Percentiles rank a stretch among this genome's conserved stretches.
phyloP scores from a whole-genome alignment of 2,797 vertebrate species.

The Halcyon badia region DNA sequence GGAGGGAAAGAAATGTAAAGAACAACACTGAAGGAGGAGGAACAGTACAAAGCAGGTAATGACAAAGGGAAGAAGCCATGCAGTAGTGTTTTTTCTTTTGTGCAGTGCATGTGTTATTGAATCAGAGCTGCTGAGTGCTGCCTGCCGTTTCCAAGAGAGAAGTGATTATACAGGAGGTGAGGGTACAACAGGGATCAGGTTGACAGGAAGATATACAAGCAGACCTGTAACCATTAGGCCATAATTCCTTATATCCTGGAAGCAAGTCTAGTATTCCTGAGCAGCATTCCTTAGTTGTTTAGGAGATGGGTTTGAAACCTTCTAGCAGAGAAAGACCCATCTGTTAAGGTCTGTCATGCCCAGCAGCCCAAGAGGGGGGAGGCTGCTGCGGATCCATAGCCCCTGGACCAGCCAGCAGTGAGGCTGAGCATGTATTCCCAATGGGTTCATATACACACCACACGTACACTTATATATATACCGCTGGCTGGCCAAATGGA shows the following conservation, averaged over 20 bases:
- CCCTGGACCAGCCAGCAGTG: accelerated
- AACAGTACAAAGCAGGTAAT: neutral
- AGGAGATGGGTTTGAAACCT: neutral
- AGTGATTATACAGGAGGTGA: neutral
- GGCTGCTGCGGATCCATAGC: neutral
- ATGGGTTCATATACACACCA: neutral
- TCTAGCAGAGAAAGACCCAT: conserved; percentile 8
- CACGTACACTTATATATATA: accelerated
- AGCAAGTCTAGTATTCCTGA: neutral
- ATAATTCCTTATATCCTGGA: neutral
- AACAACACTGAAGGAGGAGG: neutral
- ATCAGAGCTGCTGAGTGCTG: neutral
- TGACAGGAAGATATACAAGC: neutral
- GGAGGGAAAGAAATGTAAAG: neutral
- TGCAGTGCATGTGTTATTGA: neutral
- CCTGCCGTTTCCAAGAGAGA: neutral
- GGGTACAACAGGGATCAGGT: accelerated
- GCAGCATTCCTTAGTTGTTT: conserved; percentile 25
- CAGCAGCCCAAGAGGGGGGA: neutral
- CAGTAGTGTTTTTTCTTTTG: neutral
- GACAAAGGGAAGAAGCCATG: neutral
- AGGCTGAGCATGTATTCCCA: neutral
- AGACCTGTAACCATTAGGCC: neutral
- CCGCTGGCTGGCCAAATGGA: neutral
- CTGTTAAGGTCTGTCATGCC: conserved; percentile 3